Evolutionary conservation across 64 coral and sea anemone species (phyloP).

Genomic region (Dendrophyllia cribrosa): DNA sequence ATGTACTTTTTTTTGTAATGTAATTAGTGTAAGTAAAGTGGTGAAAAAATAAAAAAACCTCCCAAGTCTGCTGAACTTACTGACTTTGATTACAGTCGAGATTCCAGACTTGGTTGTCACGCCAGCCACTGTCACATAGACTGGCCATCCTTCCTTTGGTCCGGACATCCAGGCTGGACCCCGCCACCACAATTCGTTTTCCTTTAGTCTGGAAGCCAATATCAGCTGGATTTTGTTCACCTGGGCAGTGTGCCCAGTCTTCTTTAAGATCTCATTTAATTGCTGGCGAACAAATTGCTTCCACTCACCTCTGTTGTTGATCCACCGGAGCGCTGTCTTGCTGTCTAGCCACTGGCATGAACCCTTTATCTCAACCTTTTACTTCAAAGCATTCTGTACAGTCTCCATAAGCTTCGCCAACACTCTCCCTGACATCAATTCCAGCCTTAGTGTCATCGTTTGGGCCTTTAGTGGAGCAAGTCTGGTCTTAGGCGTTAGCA

Average conservation of each 20-base stretch:
- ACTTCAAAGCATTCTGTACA: neutral
- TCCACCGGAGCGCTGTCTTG: slow-evolving; percentile 44
- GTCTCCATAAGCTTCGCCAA: slow-evolving; percentile 24
- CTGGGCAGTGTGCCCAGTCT: slow-evolving; percentile 29
- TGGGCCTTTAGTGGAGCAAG: neutral
- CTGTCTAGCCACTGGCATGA: slow-evolving; percentile 15
- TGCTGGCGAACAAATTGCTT: slow-evolving; percentile 42
- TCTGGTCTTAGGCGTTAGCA: neutral
- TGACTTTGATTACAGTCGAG: too few relatives aligned
- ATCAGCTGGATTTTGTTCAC: slow-evolving; percentile 53
- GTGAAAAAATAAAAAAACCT: too few relatives aligned
- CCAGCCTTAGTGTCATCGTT: neutral
- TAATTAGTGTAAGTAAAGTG: too few relatives aligned
- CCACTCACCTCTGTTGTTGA: slow-evolving; percentile 40
- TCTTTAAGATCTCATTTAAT: slow-evolving; percentile 34
- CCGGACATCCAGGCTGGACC: slow-evolving; percentile 36
- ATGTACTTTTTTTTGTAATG: too few relatives aligned
- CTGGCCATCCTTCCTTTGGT: slow-evolving; percentile 58
- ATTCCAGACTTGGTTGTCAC: too few relatives aligned
- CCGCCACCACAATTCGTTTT: slow-evolving; percentile 42
- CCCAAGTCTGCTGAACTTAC: too few relatives aligned
- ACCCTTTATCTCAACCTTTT: slow-evolving; percentile 1
- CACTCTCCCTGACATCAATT: slow-evolving; percentile 29
- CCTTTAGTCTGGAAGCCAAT: slow-evolving; percentile 32
- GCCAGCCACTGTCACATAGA: neutral